Percentiles rank a stretch among this genome's conserved stretches.
Evolutionary conservation across 2,888 invertebrate species (phyloP).

Genomic region (Tinea pellionella): DNA sequence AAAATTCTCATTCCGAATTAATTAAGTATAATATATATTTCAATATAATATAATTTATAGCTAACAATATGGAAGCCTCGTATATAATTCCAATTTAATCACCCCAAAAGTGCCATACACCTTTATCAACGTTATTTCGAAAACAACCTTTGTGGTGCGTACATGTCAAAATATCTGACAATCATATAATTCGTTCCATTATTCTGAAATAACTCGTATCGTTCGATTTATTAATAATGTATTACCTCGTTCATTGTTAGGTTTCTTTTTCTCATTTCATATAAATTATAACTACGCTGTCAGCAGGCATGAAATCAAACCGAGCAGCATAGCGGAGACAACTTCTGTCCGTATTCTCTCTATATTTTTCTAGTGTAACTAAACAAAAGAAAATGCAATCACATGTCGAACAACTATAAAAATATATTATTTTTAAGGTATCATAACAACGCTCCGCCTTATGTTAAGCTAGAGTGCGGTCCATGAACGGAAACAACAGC

Average conservation of each 20-base stretch:
- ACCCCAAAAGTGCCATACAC: constrained; percentile 3
- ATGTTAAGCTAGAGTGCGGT: no score
- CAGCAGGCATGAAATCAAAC: no score
- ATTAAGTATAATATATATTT: no score
- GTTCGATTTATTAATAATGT: background rate
- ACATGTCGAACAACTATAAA: no score
- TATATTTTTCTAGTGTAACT: no score
- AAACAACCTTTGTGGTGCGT: background rate
- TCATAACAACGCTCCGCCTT: no score
- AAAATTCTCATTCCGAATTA: background rate
- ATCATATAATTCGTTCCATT: background rate
- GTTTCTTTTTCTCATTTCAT: background rate
- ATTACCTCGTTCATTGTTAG: background rate
- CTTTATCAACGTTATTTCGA: background rate
- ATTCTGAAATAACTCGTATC: background rate
- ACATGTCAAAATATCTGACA: background rate
- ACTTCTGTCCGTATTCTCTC: no score
- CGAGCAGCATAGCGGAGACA: no score
- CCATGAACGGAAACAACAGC: no score
- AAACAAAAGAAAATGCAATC: no score
- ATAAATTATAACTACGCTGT: no score
- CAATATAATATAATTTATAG: background rate
- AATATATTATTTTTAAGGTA: no score
- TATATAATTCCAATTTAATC: background rate
- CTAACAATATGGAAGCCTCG: background rate